Conservation (phyloP, 2,888 invertebrate species). For the Lydus trimaculatus region DNA sequence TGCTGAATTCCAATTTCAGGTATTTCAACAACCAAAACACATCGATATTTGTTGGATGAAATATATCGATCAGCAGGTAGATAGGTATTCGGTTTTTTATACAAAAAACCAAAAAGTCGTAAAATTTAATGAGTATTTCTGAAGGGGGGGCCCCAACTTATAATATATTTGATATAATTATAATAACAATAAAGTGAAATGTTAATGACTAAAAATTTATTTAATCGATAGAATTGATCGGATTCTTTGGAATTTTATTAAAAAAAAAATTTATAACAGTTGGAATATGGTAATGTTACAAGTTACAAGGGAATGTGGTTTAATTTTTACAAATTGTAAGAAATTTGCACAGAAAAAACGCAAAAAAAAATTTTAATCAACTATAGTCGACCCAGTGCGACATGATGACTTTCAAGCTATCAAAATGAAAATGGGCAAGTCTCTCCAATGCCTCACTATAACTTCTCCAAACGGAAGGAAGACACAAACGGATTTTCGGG, state of each 20-base stretch:
- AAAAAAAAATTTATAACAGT: neutral
- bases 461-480: no score
- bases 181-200: neutral
- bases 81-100: slow-evolving; percentile 12
- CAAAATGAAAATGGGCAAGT: no score
- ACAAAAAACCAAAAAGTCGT: no score
- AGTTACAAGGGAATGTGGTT: neutral
- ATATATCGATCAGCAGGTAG: slow-evolving; percentile 19
- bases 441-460: no score
- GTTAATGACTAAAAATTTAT: neutral
- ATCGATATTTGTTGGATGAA: slow-evolving; percentile 32
- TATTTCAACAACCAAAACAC: slow-evolving; percentile 25
- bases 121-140: no score
- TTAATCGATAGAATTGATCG: neutral
- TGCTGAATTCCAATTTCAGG: slow-evolving; percentile 45
- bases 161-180: neutral
- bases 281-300: neutral
- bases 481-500: no score
- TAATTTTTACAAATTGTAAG: neutral
- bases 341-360: no score
- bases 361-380: no score
- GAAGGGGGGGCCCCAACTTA: no score
- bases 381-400: neutral
- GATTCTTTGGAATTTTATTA: neutral
- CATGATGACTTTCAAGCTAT: neutral